Base-by-base conservation (phyloP, 1,140 invertebrate genomes). In the Neocloeon triangulifer region DNA sequence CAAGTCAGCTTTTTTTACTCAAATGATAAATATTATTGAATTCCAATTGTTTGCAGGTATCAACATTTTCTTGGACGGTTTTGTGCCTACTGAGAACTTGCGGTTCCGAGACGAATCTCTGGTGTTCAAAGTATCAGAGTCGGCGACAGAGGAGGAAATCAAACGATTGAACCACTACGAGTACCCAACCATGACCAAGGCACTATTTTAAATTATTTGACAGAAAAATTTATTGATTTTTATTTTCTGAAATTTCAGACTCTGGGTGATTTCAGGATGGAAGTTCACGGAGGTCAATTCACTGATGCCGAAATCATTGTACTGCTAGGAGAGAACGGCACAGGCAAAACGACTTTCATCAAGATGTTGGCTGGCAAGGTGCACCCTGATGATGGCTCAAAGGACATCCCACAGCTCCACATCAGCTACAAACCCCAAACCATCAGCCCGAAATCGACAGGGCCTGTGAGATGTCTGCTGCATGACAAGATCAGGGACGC, bases 371-470 rank as follows among this genome's bases (percentile, higher is more conserved):
- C 94, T 46, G 95, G 95, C 22, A 82, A 88, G 48, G 58, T 98
- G 40, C 62, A 77, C 42, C 78, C 92, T 9, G 92, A 99, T 62
- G 70, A 71, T 40, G 88, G 81, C 46, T 72, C 37, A 64, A 78
- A 61, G 34, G 75, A 81, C 39, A 62, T 96, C 37, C 94, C 94
- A 3, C 69, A 80, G 43, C 53, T 99, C 35, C 85, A 96, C 51
- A 94, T 99, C 43, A 97, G 91, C 56, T 99, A 99, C 60, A 99
- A 99, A 55, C 95, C 95, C 22, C 95, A 99, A 59, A 98, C 98
- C 52, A 98, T 99, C 45, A 95, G 88, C 45, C 94, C 95, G 0
- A 98, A 97, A 57, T 91, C 79, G 37, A 77, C 89, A 37, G 89
- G 89, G 13, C 67, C 81, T 37, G 94, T 98, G 1, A 63, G 85